A percentile compares a stretch with the other conserved stretches of the same genome.
Conservation (phyloP, 2,888 invertebrate genomes). For the Ophion slaviceki region DNA sequence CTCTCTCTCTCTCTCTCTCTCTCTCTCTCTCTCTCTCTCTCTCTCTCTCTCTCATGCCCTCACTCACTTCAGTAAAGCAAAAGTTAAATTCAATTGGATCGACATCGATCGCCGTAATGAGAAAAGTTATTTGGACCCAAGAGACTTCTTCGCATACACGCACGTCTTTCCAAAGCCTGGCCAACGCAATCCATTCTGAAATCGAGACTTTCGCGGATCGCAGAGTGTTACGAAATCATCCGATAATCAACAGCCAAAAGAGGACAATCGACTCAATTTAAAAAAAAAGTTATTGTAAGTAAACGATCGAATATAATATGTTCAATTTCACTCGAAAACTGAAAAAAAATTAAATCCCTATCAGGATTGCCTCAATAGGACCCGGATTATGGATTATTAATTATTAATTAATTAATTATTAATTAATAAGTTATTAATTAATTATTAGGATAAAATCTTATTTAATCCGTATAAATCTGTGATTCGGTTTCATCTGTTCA, state of each 20-base stretch:
- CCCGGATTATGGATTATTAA: too few relatives aligned
- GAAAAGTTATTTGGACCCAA: conserved; percentile 77
- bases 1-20: neutral
- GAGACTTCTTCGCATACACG: conserved; percentile 44
- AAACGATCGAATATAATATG: too few relatives aligned
- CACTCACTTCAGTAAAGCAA: conserved; percentile 45
- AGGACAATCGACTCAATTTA: neutral
- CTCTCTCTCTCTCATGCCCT: neutral
- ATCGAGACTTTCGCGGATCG: conserved; percentile 2
- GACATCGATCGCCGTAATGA: conserved; percentile 80
- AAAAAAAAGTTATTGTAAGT: neutral
- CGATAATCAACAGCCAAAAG: too few relatives aligned
- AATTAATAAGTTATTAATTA: too few relatives aligned
- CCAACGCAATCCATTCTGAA: conserved; percentile 33
- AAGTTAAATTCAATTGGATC: conserved; percentile 80
- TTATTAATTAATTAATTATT: too few relatives aligned
- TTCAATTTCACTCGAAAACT: too few relatives aligned
- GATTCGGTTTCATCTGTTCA: too few relatives aligned
- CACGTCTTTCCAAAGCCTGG: conserved; percentile 16
- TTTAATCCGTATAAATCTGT: too few relatives aligned
- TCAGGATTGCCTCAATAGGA: too few relatives aligned
- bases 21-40: conserved; percentile 11
- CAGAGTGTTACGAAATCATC: neutral
- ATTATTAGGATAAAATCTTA: too few relatives aligned
- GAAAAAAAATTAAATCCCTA: too few relatives aligned